phyloP scores from a whole-genome alignment of 2,888 invertebrate species.

The Ptychoptera albimana region DNA sequence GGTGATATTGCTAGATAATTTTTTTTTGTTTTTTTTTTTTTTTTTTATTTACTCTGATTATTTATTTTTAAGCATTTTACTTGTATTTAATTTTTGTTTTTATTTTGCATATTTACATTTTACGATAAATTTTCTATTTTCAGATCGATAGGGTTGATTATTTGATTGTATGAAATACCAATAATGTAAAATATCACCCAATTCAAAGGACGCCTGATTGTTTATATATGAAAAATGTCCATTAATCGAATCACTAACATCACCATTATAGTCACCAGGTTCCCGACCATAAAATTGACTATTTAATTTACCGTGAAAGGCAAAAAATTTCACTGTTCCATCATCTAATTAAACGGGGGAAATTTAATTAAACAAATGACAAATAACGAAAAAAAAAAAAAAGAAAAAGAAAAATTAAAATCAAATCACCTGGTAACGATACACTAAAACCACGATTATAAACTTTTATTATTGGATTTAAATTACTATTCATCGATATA shows the following conservation, averaged over 20 bases:
- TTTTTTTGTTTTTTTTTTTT: neutral
- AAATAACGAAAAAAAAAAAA: too few relatives aligned
- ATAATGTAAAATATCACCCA: constrained; percentile 41
- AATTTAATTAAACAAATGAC: too few relatives aligned
- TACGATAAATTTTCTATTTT: neutral
- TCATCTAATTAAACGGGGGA: constrained; percentile 23
- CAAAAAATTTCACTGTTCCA: constrained; percentile 37
- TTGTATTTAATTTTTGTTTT: too few relatives aligned
- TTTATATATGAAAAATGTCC: constrained; percentile 34
- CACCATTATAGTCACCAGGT: constrained; percentile 37
- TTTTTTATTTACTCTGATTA: too few relatives aligned
- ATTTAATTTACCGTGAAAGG: constrained; percentile 49
- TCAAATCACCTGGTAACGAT: too few relatives aligned
- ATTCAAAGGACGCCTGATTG: constrained; percentile 26
- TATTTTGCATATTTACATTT: neutral
- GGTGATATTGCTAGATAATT: neutral
- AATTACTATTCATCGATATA: too few relatives aligned
- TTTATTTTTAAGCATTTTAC: too few relatives aligned
- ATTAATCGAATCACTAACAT: constrained; percentile 28
- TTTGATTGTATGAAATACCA: constrained; percentile 42
- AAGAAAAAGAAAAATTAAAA: too few relatives aligned
- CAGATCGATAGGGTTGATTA: constrained; percentile 20
- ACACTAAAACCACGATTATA: too few relatives aligned
- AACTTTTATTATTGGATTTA: too few relatives aligned
- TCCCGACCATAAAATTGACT: constrained; percentile 31